Base-by-base conservation (phyloP, 2,888 invertebrate species). In the Candidula unifasciata region DNA sequence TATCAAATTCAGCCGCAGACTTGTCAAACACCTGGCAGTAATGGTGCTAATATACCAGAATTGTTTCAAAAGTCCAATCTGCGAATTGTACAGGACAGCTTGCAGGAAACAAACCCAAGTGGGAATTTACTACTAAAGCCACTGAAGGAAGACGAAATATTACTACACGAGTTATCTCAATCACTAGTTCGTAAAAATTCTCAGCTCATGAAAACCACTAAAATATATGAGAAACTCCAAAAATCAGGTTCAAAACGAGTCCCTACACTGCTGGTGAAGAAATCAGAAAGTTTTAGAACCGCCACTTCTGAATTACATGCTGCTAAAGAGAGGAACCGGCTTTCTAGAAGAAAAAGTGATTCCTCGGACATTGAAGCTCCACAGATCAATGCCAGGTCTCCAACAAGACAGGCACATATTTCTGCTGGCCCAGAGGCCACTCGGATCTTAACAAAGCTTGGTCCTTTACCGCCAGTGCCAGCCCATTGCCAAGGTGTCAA, bases 231-330 rank as follows among this genome's bases (percentile, higher is more conserved):
- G 27, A 64, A 64, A 13, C 64, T 37, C n/a, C 57, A 30, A 13
- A 54, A 10, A 74, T 66, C 44, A 30, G 27, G 21, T 24, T 76
- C 74, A 2, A 82, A 52, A 64, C 52, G 74, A 54, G 16, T 35
- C 30, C 82, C 82, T 27, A n/a, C 30, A 6, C 37, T 81, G 30
- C 1, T 82, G 24, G 64, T 60, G 2, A 82, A 82, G 35, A 82
- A 82, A n/a, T 82, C 82, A 6, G 82, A 82, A 33, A 82, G 82
- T 64, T 82, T 82, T 33, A 60, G 54, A 30, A 54, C n/a, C 16
- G 52, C 76, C 0, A 6, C 24, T 30, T 76, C 81, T 1, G 73
- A 71, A n/a, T 30, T 71, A 24, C 30, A 52, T 21, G 57, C 71
- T 8, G 60, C 37, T 24, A 69, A 73, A 21, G 60, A 81, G 18